Evolutionary conservation across 1,140 invertebrate genomes (phyloP), one percentile per base, ranked within the genome.

Genomic region (Trypoxylus dichotomus): DNA sequence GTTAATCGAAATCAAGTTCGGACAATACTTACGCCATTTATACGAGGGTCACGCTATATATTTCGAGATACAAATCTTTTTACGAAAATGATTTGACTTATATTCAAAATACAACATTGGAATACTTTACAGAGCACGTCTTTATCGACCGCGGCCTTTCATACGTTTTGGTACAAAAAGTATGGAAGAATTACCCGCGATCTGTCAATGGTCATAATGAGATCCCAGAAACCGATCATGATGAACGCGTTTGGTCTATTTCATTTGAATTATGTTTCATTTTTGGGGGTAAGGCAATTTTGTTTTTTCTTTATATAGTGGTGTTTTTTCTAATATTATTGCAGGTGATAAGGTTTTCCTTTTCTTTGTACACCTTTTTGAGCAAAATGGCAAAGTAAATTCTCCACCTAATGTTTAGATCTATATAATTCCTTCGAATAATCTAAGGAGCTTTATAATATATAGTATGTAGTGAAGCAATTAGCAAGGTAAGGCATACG

Each of bases 191-290:
- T 29, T 24, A 5, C 21, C 0, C 21, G 27, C 8, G 7, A 27
- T 8, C 7, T 68, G 25, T 8, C 2, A 1, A 68, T 68, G 24
- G 27, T 68, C 3, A 68, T 27, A 7, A 68, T 68, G 60, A 68
- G 60, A 68, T 68, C 60, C 7, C 60, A 68, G 25, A 27, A 27
- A 21, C n/a, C 60, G 10, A 68, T 68, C 5, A 11, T 15, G n/a
- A 68, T 68, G 60, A 68, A 24, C 6, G 60, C 60, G 2, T 25
- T 68, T 25, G 60, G 60, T 68, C 7, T 68, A 68, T 68, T 68
- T 6, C 24, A 68, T 8, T 13, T 68, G 60, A 27, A 68, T 68
- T 25, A 24, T 7, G 1, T 8, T 11, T 68, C 60, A 15, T 68
- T 68, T 24, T 27, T 68, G 60, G 21, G 24, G 15, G 58, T 63